Conservation (phyloP, 2,113 vertebrate species). For the Phrynosoma platyrhinos region DNA sequence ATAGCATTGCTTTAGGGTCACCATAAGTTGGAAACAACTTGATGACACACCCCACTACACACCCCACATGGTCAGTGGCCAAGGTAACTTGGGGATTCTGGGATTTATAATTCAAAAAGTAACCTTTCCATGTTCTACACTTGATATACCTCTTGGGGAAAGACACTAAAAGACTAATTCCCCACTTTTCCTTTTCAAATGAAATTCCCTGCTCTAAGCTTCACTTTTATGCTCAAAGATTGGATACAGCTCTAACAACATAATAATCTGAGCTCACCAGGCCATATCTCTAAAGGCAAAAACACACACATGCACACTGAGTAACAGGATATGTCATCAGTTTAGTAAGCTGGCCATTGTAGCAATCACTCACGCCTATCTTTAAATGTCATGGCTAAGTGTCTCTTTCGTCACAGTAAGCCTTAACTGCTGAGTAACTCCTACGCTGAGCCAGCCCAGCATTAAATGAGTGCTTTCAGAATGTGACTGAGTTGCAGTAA, state of each 20-base stretch:
- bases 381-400: conserved; percentile 32
- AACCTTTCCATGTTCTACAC: too few species aligned
- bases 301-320: not conserved
- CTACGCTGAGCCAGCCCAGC: not conserved
- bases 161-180: not conserved
- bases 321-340: not conserved
- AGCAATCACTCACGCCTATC: conserved; percentile 24
- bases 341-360: conserved; percentile 22
- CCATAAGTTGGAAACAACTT: too few species aligned
- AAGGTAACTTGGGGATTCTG: too few species aligned
- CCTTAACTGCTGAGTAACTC: conserved; percentile 34
- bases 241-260: conserved; percentile 4
- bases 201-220: not conserved
- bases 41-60: too few species aligned
- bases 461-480: not conserved
- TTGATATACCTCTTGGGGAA: too few species aligned
- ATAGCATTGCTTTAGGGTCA: too few species aligned
- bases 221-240: not conserved
- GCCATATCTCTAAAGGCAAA: conserved; percentile 1
- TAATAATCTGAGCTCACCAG: conserved; percentile 11
- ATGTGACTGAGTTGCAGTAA: not conserved
- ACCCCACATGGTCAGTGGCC: too few species aligned
- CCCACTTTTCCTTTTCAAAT: not conserved
- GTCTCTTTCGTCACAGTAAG: conserved; percentile 37
- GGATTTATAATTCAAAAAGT: too few species aligned